Percentiles rank a stretch among this genome's conserved stretches.
Evolutionary conservation across 2,113 vertebrate genomes (phyloP).

Genomic region (Ifrita kowaldi): DNA sequence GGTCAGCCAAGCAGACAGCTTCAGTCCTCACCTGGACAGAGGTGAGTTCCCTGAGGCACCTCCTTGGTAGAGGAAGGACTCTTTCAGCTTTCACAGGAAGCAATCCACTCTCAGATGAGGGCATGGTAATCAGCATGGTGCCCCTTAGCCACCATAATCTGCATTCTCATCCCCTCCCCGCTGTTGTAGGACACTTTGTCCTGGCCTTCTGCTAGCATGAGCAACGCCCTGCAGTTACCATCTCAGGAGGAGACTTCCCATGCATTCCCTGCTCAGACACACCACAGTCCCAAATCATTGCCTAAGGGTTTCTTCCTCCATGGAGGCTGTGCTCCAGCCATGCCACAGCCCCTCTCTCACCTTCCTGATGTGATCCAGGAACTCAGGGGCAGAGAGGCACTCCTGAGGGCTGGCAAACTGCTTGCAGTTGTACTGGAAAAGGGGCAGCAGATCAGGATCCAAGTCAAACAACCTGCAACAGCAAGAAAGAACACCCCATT

Average conservation of each 20-base stretch:
- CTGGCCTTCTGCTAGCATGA: neutral
- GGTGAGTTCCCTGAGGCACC: neutral
- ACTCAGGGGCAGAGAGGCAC: conserved; percentile 87
- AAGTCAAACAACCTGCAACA: conserved; percentile 86
- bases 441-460: conserved; percentile 84
- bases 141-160: neutral
- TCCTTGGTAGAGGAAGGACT: neutral
- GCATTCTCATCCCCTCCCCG: neutral
- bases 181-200: neutral
- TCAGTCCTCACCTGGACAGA: neutral
- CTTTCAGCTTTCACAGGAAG: neutral
- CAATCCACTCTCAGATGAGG: neutral
- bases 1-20: neutral
- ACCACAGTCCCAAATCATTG: neutral
- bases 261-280: neutral
- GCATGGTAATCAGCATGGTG: neutral
- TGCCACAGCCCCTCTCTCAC: conserved; percentile 69
- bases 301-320: neutral
- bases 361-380: conserved; percentile 92
- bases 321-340: neutral
- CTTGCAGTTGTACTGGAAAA: conserved; percentile 87
- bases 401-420: conserved; percentile 84
- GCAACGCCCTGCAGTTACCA: neutral
- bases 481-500: neutral
- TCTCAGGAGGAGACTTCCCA: neutral